Conservation (phyloP, 2,113 vertebrate species). For the Vidua chalybeata region DNA sequence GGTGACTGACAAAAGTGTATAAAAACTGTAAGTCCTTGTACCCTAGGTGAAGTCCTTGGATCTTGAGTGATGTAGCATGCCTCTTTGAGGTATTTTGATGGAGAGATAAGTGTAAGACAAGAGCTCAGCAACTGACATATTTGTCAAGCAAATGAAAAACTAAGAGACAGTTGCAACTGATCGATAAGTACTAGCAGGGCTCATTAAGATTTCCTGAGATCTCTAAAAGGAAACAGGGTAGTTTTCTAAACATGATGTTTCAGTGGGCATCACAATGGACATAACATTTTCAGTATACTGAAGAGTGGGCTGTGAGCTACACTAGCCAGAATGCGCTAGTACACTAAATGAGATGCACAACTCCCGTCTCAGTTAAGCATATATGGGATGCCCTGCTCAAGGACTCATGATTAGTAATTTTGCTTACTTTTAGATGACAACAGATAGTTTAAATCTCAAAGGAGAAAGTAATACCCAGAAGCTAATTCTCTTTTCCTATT, state of each 20-base stretch:
- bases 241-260: neutral
- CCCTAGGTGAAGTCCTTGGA: neutral
- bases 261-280: neutral
- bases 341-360: neutral
- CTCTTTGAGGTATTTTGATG: neutral
- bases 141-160: neutral
- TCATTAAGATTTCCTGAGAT: neutral
- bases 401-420: neutral
- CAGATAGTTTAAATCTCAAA: neutral
- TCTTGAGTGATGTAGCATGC: neutral
- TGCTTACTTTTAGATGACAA: neutral
- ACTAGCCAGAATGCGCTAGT: neutral
- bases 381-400: neutral
- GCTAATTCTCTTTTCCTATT: neutral
- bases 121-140: neutral
- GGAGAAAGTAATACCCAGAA: neutral
- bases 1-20: neutral
- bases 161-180: neutral
- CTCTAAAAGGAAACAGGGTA: neutral
- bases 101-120: neutral
- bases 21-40: neutral
- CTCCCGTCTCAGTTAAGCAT: neutral
- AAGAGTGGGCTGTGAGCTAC: neutral
- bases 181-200: neutral
- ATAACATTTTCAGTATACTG: neutral